These are phyloP conservation scores for Salmo trutta DNA, from an alignment of 2,797 vertebrate species.

Conservation along the genomic window DNA sequence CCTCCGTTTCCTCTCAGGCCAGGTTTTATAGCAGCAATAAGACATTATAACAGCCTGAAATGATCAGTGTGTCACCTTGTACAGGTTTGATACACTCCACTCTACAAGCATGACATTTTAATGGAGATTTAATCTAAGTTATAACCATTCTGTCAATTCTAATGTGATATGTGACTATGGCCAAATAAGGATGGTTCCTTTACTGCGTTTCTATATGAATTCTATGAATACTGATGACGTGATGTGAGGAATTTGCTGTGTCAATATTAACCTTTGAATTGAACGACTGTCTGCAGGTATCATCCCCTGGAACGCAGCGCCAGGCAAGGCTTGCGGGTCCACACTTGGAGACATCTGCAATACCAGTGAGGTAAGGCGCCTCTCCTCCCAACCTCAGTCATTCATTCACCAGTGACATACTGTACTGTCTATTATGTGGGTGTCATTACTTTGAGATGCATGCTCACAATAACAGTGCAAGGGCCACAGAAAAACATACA, in stretches of 20 bases:
- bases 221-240: slow-evolving; percentile 6
- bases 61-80: neutral
- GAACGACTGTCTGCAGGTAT: slow-evolving; percentile 79
- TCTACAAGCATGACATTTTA: slow-evolving; percentile 6
- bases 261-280: slow-evolving; percentile 12
- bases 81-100: slow-evolving; percentile 2
- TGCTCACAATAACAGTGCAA: slow-evolving; percentile 1
- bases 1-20: neutral
- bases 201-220: neutral
- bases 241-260: neutral
- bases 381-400: neutral
- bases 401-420: neutral
- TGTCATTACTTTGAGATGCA: slow-evolving; percentile 7
- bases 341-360: slow-evolving; percentile 89
- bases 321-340: slow-evolving; percentile 90
- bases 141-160: neutral
- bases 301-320: slow-evolving; percentile 93
- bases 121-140: neutral
- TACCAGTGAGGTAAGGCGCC: slow-evolving; percentile 85
- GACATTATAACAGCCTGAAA: neutral
- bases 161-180: neutral
- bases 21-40: slow-evolving; percentile 8
- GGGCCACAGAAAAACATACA: slow-evolving; percentile 73
- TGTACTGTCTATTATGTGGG: neutral
- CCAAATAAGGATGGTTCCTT: neutral